Evolutionary conservation across 2,888 invertebrate genomes (phyloP), one percentile per base, ranked within the genome.

Genomic region (Drosophila ochracea): DNA sequence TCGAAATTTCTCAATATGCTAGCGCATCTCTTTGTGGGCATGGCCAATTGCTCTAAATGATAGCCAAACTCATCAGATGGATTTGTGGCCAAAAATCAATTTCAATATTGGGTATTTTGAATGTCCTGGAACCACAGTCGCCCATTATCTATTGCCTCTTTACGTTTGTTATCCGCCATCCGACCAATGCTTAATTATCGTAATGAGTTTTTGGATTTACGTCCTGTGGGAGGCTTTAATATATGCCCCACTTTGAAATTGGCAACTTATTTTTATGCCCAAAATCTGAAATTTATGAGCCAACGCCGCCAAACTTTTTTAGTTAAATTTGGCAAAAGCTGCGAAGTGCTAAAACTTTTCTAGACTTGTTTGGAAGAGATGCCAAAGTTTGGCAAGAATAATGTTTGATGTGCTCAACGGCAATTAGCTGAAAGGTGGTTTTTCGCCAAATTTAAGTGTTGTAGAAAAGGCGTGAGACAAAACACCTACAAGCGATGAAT

Each of bases 241-340:
- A 53, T 54, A 47, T 55, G 62, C 39, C 43, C 64, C 52, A 76
- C 68, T 80, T 75, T 55, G 28, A 63, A 72, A 76, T 66, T 72
- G 57, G 43, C 49, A 84, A 89, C 88, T 84, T 84, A 89, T 84
- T 88, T 80, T 73, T 60, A 68, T 73, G 87, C 70, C 73, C 57
- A 76, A 82, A 83, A 90, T 85, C 73, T 53, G 64, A 73, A 90
- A 90, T 85, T 85, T 90, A 85, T 85, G 85, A 84, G 78, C 58
- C 72, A 71, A 50, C 65, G 73, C 70, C 73, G 52, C 43, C 39
- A 90, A 90, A 90, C 55, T 90, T 85, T 84, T 80, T 61, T 53
- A 61, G 55, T 70, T 70, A 62, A 71, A 71, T 64, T 83, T 73
- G 80, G 60, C 59, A 60, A 60, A 55, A 55, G 19, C 16, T 2